These are phyloP conservation scores for Hypercompe scribonia DNA, from an alignment of 2,888 invertebrate species.

Conservation along the genomic window DNA sequence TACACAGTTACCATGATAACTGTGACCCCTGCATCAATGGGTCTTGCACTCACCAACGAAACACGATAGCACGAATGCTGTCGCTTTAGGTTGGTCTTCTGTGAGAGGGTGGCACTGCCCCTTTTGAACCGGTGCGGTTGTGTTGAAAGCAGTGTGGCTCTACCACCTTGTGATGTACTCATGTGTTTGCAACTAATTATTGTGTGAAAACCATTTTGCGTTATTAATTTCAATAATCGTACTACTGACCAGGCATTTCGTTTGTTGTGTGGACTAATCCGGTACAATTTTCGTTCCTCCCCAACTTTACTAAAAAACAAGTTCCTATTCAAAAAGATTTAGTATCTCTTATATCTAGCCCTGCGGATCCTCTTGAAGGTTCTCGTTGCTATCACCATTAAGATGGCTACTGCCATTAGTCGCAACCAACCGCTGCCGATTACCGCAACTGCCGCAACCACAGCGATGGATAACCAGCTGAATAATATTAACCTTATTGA, in stretches of 20 bases:
- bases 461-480: slow-evolving; percentile 58
- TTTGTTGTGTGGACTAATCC: neutral
- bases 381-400: slow-evolving; percentile 69
- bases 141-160: too few species aligned
- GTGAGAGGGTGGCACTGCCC: too few species aligned
- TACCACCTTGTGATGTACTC: too few species aligned
- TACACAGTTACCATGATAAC: too few species aligned
- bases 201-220: too few species aligned
- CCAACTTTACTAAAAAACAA: neutral
- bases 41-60: too few species aligned
- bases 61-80: too few species aligned
- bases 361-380: slow-evolving; percentile 48
- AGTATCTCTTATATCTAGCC: slow-evolving; percentile 31
- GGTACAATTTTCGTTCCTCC: neutral
- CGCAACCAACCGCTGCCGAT: slow-evolving; percentile 72
- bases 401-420: slow-evolving; percentile 73
- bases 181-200: neutral
- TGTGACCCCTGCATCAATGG: too few species aligned
- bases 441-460: slow-evolving; percentile 66
- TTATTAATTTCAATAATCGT: too few species aligned
- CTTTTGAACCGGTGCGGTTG: too few species aligned
- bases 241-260: neutral
- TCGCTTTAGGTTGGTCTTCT: too few species aligned
- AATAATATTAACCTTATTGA: slow-evolving; percentile 15
- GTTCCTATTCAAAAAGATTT: neutral